A percentile compares a stretch with the other conserved stretches of the same genome.
These are phyloP conservation scores for Crematogaster levior DNA, from an alignment of 2,888 invertebrate genomes.

Conservation along the genomic window DNA sequence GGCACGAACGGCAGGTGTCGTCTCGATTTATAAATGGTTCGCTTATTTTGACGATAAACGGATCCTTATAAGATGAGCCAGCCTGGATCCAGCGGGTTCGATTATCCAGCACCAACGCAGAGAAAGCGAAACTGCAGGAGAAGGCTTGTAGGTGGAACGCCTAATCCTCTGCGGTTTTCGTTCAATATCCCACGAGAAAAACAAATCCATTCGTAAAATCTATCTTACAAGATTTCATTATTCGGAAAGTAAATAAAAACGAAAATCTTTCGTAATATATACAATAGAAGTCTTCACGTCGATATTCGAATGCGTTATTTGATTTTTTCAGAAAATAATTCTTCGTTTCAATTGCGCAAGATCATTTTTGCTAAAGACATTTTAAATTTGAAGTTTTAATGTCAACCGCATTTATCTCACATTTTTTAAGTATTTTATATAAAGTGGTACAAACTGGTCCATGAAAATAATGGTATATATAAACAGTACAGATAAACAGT, in stretches of 20 bases:
- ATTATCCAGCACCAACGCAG: conserved; percentile 12
- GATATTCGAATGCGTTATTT: not conserved
- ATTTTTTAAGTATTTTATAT: not conserved
- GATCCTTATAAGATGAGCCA: conserved; percentile 55
- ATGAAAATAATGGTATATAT: not conserved
- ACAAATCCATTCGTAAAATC: not conserved
- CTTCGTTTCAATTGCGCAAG: not conserved
- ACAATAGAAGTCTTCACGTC: not conserved
- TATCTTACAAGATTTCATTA: not conserved
- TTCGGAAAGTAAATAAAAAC: not conserved
- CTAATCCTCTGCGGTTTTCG: not conserved
- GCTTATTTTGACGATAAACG: conserved; percentile 59
- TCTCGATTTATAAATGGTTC: conserved; percentile 53
- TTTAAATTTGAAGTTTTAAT: not conserved
- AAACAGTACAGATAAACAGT: too few relatives aligned
- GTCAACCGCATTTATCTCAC: not conserved
- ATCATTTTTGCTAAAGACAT: not conserved
- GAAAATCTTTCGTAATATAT: not conserved
- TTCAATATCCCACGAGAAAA: conserved; percentile 24
- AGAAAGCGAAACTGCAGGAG: conserved; percentile 11
- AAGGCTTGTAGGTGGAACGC: not conserved
- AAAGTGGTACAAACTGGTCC: not conserved
- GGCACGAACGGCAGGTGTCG: conserved; percentile 25
- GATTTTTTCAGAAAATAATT: not conserved
- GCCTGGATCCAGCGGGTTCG: conserved; percentile 26